Evolutionary conservation across 2,888 invertebrate species (phyloP).

Genomic region (Helleia helle): DNA sequence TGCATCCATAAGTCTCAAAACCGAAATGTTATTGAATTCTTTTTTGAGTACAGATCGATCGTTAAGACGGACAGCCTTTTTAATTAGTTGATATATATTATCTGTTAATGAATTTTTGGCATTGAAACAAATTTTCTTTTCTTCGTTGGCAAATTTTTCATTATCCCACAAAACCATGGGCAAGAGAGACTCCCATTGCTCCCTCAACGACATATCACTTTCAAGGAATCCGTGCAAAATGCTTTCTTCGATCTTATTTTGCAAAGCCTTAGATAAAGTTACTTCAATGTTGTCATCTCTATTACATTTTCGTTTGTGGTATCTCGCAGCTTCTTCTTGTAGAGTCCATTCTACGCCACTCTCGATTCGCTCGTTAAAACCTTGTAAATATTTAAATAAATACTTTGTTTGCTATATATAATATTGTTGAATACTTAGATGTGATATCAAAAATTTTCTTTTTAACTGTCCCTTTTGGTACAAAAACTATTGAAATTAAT

Average conservation of each 20-base stretch:
- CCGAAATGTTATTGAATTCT: conserved; percentile 35
- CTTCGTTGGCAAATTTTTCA: conserved; percentile 44
- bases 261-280: conserved; percentile 40
- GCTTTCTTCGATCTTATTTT: conserved; percentile 45
- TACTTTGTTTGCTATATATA: no score
- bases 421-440: no score
- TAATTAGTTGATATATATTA: conserved; percentile 38
- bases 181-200: conserved; percentile 48
- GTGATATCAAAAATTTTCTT: no score
- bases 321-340: conserved; percentile 33
- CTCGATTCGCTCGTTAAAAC: conserved; percentile 50
- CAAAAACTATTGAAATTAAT: no score
- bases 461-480: no score
- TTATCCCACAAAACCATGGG: conserved; percentile 52
- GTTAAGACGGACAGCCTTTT: conserved; percentile 33
- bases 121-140: conserved; percentile 46
- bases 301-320: conserved; percentile 37
- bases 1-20: conserved; percentile 44
- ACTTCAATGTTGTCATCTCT: conserved; percentile 27
- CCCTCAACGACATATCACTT: conserved; percentile 36
- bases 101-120: conserved; percentile 45
- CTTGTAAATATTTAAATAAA: conserved; percentile 28
- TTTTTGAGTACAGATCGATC: conserved; percentile 34
- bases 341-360: conserved; percentile 51
- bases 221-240: conserved; percentile 41